Evolutionary conservation across 2,113 vertebrate genomes (phyloP), one percentile per base, ranked within the genome.

Genomic region (Phyllostomus hastatus): DNA sequence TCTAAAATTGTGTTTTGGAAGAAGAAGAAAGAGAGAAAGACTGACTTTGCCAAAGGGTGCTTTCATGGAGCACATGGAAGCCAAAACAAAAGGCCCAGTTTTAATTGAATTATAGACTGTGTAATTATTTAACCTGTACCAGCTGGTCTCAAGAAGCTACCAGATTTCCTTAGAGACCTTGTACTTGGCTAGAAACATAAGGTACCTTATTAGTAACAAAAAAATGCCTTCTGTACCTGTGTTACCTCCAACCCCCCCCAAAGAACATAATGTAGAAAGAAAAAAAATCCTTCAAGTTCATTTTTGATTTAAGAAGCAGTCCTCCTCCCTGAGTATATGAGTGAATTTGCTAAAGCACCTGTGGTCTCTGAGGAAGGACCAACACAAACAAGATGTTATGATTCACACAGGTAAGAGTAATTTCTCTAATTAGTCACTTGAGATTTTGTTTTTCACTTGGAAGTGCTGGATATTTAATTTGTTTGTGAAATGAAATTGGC

Each of bases 21-120:
- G 79, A 97, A 61, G 96, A 87, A 38, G 72, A 89, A 67, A 93
- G 5, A 24, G 33, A 15, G 14, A 12, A 64, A 31, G 12, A 64
- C 61, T 64, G 26, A 31, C 31, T 76, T 83, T 92, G 84, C 81
- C 82, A 85, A 94, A 92, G 28, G 50, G 8, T 92, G 46, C 69
- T 97, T 89, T 98, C 85, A 92, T 96, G 91, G 97, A 97, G 94
- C 64, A 83, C 70, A 90, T 67, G 85, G 66, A 96, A 91, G 41
- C 79, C 33, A 97, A 90, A 96, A 97, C 97, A 96, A 96, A 96
- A 98, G 83, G 4, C 72, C 67, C 96, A 43, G 59, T 98, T 97
- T 95, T 98, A 98, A 98, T 96, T 98, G 96, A 98, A 98, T 98
- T 98, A 97, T 94, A 97, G 95, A 95, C 97, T 98, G 86, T 98